Percentiles rank a stretch among this genome's conserved stretches.
Conservation (phyloP, 2,113 vertebrate species). For the Apistogramma diplotaenia region DNA sequence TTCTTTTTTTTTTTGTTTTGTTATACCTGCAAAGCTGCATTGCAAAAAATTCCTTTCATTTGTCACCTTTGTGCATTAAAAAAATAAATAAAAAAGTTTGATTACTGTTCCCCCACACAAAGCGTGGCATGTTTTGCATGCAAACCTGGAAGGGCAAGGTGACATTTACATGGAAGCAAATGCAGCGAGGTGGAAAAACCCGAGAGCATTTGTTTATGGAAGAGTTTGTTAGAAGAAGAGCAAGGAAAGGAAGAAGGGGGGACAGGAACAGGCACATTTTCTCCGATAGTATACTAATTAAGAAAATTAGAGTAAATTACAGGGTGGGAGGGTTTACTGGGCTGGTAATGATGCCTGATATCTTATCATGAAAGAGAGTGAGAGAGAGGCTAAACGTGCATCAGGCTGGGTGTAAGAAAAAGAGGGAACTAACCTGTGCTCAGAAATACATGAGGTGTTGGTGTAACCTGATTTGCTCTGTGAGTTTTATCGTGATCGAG, state of each 20-base stretch:
- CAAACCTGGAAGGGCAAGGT: background rate
- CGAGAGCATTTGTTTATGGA: background rate
- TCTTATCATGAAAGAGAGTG: conserved; percentile 48
- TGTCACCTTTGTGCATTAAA: background rate
- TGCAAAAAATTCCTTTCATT: background rate
- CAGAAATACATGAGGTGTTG: background rate
- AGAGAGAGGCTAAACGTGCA: background rate
- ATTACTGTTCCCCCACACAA: background rate
- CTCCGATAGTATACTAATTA: conserved; percentile 59
- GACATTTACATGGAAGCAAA: conserved; percentile 54
- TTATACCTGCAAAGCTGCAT: background rate
- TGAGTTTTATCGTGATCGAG: background rate
- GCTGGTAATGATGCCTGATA: conserved; percentile 46
- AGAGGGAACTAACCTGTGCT: background rate
- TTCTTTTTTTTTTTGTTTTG: background rate
- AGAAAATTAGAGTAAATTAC: conserved; percentile 71
- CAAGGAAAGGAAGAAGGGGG: background rate
- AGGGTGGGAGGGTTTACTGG: conserved; percentile 48
- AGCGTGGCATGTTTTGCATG: conserved; percentile 28
- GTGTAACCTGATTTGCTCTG: background rate
- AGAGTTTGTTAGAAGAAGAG: background rate
- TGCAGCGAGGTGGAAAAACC: background rate
- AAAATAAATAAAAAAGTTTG: background rate
- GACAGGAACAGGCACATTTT: conserved; percentile 57
- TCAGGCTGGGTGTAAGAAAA: background rate